Evolutionary conservation across 2,797 vertebrate species (phyloP).

Genomic region (Pagetopsis macropterus): DNA sequence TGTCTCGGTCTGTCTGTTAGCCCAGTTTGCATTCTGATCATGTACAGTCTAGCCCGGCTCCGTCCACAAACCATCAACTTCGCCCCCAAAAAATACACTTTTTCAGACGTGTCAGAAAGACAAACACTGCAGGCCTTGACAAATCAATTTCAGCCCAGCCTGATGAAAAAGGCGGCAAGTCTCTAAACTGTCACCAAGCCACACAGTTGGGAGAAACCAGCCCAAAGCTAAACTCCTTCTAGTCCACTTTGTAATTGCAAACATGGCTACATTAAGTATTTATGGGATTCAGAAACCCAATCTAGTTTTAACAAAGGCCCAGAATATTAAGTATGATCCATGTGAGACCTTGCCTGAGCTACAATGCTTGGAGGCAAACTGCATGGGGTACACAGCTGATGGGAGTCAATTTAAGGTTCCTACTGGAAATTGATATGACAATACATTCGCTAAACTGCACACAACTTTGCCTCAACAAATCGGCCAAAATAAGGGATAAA

Average conservation of each 20-base stretch:
- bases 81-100: conserved; percentile 6
- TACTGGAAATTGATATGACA: background rate
- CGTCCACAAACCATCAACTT: conserved; percentile 23
- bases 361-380: background rate
- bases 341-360: conserved; percentile 2
- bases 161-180: conserved; percentile 68
- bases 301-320: conserved; percentile 20
- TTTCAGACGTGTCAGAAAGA: conserved; percentile 47
- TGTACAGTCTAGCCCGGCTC: conserved; percentile 47
- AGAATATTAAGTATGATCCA: conserved; percentile 47
- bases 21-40: conserved; percentile 59
- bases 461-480: background rate
- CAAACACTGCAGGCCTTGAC: conserved; percentile 60
- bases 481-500: background rate
- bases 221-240: conserved; percentile 22
- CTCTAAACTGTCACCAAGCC: conserved; percentile 46
- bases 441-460: background rate
- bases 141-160: conserved; percentile 67
- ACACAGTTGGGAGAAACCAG: conserved; percentile 17
- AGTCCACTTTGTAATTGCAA: conserved; percentile 49
- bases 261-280: conserved; percentile 55
- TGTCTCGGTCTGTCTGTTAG: conserved; percentile 10
- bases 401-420: background rate
- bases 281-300: conserved; percentile 40
- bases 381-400: background rate